Conservation (phyloP, 2,888 invertebrate genomes). For the Caenorhabditis imperialis region DNA sequence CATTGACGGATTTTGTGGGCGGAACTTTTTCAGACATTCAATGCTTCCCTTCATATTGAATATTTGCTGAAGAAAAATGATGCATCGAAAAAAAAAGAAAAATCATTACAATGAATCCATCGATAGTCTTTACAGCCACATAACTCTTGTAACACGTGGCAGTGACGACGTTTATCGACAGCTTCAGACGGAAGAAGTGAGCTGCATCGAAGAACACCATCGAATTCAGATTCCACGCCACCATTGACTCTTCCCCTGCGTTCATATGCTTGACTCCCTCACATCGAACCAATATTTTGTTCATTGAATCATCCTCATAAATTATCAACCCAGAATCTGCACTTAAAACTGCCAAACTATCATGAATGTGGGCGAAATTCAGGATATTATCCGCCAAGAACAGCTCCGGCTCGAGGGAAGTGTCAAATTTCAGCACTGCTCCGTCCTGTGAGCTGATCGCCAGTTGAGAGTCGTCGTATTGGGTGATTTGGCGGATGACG, state of each 20-base stretch:
- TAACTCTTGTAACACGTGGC: not conserved
- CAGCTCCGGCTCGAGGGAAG: not conserved
- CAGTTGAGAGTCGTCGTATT: not conserved
- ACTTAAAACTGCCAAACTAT: constrained; percentile 6
- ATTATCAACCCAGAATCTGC: constrained; percentile 6
- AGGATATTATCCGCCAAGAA: constrained; percentile 15
- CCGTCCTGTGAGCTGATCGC: constrained; percentile 35
- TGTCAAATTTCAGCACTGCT: constrained; percentile 7
- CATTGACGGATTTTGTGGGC: constrained; percentile 15
- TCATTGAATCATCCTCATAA: constrained; percentile 12
- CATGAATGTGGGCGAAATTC: constrained; percentile 22
- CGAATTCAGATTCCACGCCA: constrained; percentile 27
- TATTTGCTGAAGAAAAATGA: constrained; percentile 24
- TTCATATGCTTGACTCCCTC: constrained; percentile 21
- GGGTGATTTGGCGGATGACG: constrained; percentile 34
- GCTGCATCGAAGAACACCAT: constrained; percentile 9
- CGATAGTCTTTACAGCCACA: constrained; percentile 32
- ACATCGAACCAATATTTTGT: constrained; percentile 26
- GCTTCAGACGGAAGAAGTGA: constrained; percentile 9
- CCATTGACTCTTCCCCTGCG: constrained; percentile 3
- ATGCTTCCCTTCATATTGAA: constrained; percentile 16
- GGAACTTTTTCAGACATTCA: constrained; percentile 16
- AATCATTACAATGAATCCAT: constrained; percentile 31
- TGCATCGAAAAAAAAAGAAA: not conserved
- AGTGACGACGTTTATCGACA: constrained; percentile 36